phyloP scores from a whole-genome alignment of 2,797 vertebrate species.

The Chanos chanos region DNA sequence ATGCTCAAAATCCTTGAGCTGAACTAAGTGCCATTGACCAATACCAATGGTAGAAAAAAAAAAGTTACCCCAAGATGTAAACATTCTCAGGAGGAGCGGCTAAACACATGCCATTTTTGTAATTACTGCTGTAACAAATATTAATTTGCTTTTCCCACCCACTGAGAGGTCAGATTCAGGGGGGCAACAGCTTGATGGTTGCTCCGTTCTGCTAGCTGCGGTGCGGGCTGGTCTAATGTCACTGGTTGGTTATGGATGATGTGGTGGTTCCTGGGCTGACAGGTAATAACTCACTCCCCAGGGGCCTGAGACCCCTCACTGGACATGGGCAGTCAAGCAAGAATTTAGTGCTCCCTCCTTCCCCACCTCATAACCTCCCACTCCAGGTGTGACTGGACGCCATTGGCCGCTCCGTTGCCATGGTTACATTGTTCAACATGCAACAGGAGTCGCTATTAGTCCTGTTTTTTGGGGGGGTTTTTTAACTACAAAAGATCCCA shows the following conservation, averaged over 20 bases:
- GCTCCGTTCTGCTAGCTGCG: constrained; percentile 47
- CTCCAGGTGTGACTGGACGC: constrained; percentile 45
- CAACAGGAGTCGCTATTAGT: constrained; percentile 66
- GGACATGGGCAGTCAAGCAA: constrained; percentile 52
- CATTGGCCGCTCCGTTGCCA: constrained; percentile 36
- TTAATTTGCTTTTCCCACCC: constrained; percentile 54
- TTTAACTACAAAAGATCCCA: no score
- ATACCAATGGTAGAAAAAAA: no score
- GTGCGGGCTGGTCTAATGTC: constrained; percentile 51
- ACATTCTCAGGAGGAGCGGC: no score
- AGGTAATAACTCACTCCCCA: constrained; percentile 78
- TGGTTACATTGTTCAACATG: constrained; percentile 47
- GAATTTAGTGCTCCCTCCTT: constrained; percentile 12
- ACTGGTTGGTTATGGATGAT: constrained; percentile 68
- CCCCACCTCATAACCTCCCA: constrained; percentile 31
- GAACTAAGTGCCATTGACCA: no score
- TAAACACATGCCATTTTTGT: background rate
- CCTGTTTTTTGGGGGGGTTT: no score
- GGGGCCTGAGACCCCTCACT: constrained; percentile 59
- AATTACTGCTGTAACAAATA: constrained; percentile 2
- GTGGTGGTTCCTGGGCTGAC: constrained; percentile 55
- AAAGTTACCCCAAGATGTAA: no score
- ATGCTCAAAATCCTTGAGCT: no score
- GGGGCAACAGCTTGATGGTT: constrained; percentile 61
- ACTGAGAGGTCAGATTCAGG: constrained; percentile 47